Percentiles rank a stretch among this genome's conserved stretches.
Conservation (phyloP, 2,797 vertebrate species). For the Melanotaenia nigrans region DNA sequence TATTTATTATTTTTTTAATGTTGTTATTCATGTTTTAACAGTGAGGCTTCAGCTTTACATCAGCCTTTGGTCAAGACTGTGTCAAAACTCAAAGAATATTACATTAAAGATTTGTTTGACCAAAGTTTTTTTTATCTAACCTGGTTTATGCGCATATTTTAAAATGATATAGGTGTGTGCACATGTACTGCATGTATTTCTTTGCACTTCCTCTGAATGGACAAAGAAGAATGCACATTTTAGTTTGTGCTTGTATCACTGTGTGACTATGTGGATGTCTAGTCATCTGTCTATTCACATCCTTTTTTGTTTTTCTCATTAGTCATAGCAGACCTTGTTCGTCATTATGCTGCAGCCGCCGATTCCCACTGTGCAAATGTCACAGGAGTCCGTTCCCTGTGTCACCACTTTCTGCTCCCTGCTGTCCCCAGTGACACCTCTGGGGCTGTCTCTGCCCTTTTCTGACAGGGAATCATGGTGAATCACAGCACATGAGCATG, state of each 20-base stretch:
- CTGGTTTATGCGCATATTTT: slow-evolving; percentile 4
- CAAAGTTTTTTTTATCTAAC: slow-evolving; percentile 2
- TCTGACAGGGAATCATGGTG: slow-evolving; percentile 61
- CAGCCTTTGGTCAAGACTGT: slow-evolving; percentile 17
- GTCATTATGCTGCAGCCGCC: slow-evolving; percentile 42
- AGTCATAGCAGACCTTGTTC: slow-evolving; percentile 44
- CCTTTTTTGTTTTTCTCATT: slow-evolving; percentile 50
- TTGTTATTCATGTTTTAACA: too few species aligned
- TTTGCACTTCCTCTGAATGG: background rate
- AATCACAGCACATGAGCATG: slow-evolving; percentile 5
- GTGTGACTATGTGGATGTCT: slow-evolving; percentile 18
- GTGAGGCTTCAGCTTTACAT: slow-evolving; percentile 22
- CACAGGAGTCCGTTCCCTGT: slow-evolving; percentile 53
- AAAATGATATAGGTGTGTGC: background rate
- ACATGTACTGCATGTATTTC: background rate
- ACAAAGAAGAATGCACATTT: slow-evolving; percentile 6
- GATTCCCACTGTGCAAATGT: slow-evolving; percentile 64
- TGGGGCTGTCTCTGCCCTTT: slow-evolving; percentile 61
- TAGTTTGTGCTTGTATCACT: background rate
- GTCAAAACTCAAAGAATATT: slow-evolving; percentile 44
- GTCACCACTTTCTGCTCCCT: slow-evolving; percentile 60
- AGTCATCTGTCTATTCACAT: slow-evolving; percentile 12
- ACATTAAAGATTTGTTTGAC: slow-evolving; percentile 41
- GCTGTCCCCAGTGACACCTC: slow-evolving; percentile 61
- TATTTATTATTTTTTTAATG: too few species aligned